phyloP scores from a whole-genome alignment of 2,888 invertebrate species.

The Gisinianus flammeolus region DNA sequence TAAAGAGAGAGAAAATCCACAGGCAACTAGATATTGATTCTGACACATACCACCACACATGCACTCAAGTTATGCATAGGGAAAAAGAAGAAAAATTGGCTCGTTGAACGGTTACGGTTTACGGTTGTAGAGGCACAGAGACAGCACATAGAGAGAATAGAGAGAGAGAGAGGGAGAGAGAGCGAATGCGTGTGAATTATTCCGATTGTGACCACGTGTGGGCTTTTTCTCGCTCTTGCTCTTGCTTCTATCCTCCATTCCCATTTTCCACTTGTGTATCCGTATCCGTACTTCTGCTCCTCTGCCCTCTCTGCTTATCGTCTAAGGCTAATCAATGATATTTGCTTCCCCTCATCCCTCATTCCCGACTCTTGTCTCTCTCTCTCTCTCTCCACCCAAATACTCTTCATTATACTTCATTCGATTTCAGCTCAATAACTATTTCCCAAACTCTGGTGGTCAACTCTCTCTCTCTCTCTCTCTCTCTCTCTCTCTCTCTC shows the following conservation, averaged over 20 bases:
- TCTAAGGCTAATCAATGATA: constrained; percentile 38
- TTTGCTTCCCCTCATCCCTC: constrained; percentile 33
- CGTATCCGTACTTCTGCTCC: constrained; percentile 2
- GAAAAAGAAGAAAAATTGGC: constrained; percentile 1
- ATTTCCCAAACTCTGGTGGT: too few relatives aligned
- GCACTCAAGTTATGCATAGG: not conserved
- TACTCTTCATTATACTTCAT: not conserved
- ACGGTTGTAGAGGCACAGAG: not conserved
- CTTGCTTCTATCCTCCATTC: not conserved
- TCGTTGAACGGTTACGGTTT: not conserved
- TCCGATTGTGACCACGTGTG: constrained; percentile 43
- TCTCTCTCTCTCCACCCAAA: not conserved
- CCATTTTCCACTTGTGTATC: constrained; percentile 6
- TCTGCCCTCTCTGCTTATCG: constrained; percentile 10
- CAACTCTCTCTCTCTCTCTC: too few relatives aligned
- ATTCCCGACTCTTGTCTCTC: constrained; percentile 3
- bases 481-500: too few relatives aligned
- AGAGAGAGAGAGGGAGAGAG: constrained; percentile 14
- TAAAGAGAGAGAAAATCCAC: not conserved
- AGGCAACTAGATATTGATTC: not conserved
- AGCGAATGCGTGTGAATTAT: constrained; percentile 43
- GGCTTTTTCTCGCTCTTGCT: constrained; percentile 17
- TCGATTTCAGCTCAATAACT: not conserved
- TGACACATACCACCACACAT: not conserved
- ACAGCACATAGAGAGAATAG: not conserved